phyloP scores from a whole-genome alignment of 2,113 vertebrate species.

The Vulpes vulpes region DNA sequence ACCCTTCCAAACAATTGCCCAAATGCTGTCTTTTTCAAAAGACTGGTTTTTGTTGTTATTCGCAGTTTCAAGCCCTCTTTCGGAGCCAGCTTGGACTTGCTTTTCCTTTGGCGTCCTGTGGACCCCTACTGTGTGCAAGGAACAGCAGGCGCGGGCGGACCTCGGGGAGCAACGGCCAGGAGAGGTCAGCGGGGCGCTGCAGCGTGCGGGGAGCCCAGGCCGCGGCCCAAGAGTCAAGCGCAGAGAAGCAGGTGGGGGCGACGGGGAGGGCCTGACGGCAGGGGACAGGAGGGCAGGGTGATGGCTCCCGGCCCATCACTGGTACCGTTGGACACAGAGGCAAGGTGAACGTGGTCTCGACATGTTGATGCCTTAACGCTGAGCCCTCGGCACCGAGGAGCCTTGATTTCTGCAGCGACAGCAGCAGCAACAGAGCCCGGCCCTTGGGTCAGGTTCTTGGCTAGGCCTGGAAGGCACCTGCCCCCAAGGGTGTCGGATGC shows the following conservation, averaged over 20 bases:
- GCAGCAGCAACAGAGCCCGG: not conserved
- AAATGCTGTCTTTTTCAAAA: not conserved
- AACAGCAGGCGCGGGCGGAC: not conserved
- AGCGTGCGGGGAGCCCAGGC: fast-evolving
- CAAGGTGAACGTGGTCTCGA: fast-evolving
- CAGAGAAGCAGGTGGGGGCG: not conserved
- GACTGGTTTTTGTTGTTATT: not conserved
- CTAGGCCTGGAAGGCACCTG: not conserved
- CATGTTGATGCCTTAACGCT: fast-evolving
- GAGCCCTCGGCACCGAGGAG: not conserved
- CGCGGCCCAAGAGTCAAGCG: fast-evolving
- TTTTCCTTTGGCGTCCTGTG: not conserved
- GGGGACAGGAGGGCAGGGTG: fast-evolving
- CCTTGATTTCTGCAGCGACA: not conserved
- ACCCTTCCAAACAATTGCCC: not conserved
- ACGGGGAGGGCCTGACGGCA: fast-evolving
- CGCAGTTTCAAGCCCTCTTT: not conserved
- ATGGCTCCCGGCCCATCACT: fast-evolving
- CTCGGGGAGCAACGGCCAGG: not conserved
- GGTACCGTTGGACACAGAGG: not conserved
- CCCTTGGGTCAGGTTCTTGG: not conserved
- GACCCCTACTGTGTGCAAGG: not conserved
- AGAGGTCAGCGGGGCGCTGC: fast-evolving
- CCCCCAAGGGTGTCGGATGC: not conserved
- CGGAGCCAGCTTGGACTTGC: not conserved